Base-by-base conservation (phyloP, 2,888 invertebrate genomes). In the Octonoba sinensis region DNA sequence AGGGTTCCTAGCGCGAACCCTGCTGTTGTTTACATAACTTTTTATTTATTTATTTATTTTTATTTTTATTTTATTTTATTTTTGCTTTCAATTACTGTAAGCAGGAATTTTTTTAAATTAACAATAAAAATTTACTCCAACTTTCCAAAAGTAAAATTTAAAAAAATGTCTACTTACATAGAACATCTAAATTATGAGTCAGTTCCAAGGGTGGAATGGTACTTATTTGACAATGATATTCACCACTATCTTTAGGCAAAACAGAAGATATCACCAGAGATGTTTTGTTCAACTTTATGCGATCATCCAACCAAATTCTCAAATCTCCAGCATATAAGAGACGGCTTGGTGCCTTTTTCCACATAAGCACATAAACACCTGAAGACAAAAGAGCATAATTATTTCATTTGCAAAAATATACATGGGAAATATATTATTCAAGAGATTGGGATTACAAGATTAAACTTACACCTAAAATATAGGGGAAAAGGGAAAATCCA, bases 201-300 rank as follows among this genome's bases (percentile, higher is more conserved):
- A 82, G 70, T 57, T 82, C 82, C 51, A 82, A 22, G 13, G 75
- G 70, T 49, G 82, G 82, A 66, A 59, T 82, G 15, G 75, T 82
- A 54, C 82, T 82, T n/a, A 82, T 71, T 54, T 75, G 75, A 47
- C 82, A 82, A 16, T 57, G 22, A 36, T 82, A 82, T 70, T 82
- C 74, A 44, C 82, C 82, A 71, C 65, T 75, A 54, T 82, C 82
- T 56, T 82, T 75, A 1, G 71, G 74, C 20, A 51, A 60, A 51
- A 82, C 71, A 59, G 56, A 49, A 20, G 51, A 46, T 16, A 82
- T 71, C 24, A 71, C 65, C 16, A 82, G 49, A 11, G 82, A 75
- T 24, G 57, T 75, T 27, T 57, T 54, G n/a, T 82, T 54, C 0
- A 71, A 13, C 46, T 59, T 65, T 3, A 75, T 57, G 6, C 82